A percentile compares a stretch with the other conserved stretches of the same genome.
phyloP scores from a whole-genome alignment of 2,113 vertebrate genomes.

The Chelonoidis abingdonii region DNA sequence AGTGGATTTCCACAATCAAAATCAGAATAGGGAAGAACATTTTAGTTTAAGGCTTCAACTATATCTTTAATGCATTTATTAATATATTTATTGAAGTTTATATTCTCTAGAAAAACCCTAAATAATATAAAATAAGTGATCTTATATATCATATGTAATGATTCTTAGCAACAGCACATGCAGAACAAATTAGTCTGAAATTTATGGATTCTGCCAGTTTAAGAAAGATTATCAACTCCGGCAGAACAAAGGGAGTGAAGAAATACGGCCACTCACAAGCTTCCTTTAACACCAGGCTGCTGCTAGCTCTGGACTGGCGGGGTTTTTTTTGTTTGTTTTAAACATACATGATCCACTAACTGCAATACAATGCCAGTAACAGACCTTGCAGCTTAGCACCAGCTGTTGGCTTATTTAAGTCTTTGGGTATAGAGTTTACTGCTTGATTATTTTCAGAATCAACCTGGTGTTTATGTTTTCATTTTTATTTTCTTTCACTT shows the following conservation, averaged over 20 bases:
- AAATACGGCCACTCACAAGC: not conserved
- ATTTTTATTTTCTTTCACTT: not conserved
- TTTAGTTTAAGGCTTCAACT: not conserved
- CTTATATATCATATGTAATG: not conserved
- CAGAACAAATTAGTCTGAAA: not conserved
- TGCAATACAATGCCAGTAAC: not conserved
- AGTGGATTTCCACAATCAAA: not conserved
- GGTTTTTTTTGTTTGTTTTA: not conserved
- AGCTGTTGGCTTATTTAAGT: not conserved
- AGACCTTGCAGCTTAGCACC: not conserved
- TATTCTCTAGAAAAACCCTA: not conserved
- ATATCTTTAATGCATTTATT: not conserved
- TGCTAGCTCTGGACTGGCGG: not conserved
- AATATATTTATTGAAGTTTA: not conserved
- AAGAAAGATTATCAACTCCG: not conserved
- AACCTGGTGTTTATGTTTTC: not conserved
- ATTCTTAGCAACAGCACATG: not conserved
- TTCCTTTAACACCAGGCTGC: not conserved
- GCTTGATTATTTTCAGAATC: not conserved
- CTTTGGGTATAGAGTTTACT: not conserved
- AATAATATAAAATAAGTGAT: not conserved
- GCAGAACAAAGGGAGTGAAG: not conserved
- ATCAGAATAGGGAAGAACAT: not conserved
- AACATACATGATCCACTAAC: not conserved
- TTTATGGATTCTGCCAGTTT: conserved; percentile 20